Evolutionary conservation across 2,113 vertebrate genomes (phyloP).

Genomic region (Chloropsis cyanopogon): DNA sequence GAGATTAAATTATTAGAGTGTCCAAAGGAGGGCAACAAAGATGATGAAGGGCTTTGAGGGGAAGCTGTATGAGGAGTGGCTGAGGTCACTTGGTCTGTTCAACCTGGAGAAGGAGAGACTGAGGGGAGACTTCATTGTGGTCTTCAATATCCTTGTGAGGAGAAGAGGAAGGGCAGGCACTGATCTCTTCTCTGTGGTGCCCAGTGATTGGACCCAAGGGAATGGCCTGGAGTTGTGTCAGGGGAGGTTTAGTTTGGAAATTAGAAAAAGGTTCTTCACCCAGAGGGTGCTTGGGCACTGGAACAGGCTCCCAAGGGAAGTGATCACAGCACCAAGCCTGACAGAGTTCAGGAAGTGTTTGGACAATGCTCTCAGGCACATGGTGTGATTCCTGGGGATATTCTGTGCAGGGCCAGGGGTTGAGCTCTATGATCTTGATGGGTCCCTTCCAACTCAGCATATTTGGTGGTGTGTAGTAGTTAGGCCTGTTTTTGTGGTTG

Average conservation of each 20-base stretch:
- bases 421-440: rapidly evolving
- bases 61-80: rapidly evolving
- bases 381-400: neutral
- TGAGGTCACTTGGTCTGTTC: neutral
- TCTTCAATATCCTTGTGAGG: too few species aligned
- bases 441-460: neutral
- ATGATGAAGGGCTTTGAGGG: neutral
- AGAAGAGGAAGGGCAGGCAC: neutral
- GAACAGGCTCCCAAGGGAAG: neutral
- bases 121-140: neutral
- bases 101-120: neutral
- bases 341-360: neutral
- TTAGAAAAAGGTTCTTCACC: neutral
- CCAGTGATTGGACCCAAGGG: rapidly evolving
- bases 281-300: neutral
- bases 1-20: neutral
- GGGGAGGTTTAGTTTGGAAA: neutral
- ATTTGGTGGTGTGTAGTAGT: neutral
- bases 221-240: neutral
- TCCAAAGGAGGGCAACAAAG: neutral
- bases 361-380: neutral
- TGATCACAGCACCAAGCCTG: neutral
- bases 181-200: neutral
- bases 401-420: neutral
- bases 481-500: neutral